phyloP scores from a whole-genome alignment of 2,888 invertebrate species.

The Chloromyia formosa region DNA sequence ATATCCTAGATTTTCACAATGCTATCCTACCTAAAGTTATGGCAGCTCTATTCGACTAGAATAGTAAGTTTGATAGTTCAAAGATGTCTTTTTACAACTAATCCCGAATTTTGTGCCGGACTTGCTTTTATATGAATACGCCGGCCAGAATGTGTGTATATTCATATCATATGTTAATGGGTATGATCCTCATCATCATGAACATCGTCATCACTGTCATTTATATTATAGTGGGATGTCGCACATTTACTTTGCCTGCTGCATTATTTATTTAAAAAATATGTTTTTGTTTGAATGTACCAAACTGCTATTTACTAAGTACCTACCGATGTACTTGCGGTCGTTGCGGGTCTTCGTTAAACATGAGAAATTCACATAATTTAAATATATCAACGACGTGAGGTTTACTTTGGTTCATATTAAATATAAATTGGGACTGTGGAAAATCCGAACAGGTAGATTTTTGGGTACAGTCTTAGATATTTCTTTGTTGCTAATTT shows the following conservation, averaged over 20 bases:
- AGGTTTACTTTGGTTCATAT: conserved; percentile 1
- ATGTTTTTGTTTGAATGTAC: conserved; percentile 26
- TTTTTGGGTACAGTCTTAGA: neutral
- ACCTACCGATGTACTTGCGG: conserved; percentile 17
- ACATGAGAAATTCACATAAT: conserved; percentile 43
- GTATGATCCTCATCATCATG: neutral
- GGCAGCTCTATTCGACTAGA: conserved; percentile 33
- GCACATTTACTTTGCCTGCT: conserved; percentile 22
- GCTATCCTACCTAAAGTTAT: conserved; percentile 19
- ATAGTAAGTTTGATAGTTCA: neutral
- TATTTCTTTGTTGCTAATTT: neutral
- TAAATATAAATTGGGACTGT: neutral
- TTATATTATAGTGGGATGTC: conserved; percentile 35
- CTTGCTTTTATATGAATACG: conserved; percentile 36
- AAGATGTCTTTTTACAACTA: conserved; percentile 28
- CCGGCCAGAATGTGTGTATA: too few species aligned
- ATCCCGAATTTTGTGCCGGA: conserved; percentile 40
- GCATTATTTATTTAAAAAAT: conserved; percentile 32
- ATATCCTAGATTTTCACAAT: neutral
- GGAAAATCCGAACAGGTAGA: neutral
- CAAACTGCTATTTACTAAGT: conserved; percentile 34
- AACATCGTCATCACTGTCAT: conserved; percentile 16
- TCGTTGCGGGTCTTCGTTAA: conserved; percentile 17
- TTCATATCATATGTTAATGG: too few species aligned
- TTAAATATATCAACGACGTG: conserved; percentile 16